These are phyloP conservation scores for Sebastes vulpes DNA, from an alignment of 2,797 vertebrate species.

Conservation along the genomic window DNA sequence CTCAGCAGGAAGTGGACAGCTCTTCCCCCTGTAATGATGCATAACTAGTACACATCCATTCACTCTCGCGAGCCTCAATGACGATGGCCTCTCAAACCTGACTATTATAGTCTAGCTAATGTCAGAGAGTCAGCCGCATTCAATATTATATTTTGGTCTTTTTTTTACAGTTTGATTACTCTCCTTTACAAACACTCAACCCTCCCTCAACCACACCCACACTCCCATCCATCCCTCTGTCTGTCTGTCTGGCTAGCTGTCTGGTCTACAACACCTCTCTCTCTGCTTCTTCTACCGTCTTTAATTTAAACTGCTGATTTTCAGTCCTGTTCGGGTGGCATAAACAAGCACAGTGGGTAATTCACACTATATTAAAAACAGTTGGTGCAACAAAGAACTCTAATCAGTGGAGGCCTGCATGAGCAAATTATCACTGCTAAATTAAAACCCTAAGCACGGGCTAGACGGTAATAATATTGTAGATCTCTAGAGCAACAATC, in stretches of 20 bases:
- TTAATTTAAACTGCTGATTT: conserved; percentile 93
- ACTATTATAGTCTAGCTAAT: conserved; percentile 79
- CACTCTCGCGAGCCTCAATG: conserved; percentile 67
- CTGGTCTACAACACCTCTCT: conserved; percentile 44
- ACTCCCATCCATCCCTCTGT: conserved; percentile 49
- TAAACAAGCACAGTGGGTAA: conserved; percentile 98
- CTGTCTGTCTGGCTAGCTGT: conserved; percentile 8
- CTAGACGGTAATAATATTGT: conserved; percentile 80
- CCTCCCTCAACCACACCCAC: conserved; percentile 38
- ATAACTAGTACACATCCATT: conserved; percentile 82
- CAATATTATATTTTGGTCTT: conserved; percentile 78
- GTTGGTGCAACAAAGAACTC: conserved; percentile 93
- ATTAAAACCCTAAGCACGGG: conserved; percentile 92
- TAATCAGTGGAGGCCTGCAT: conserved; percentile 93
- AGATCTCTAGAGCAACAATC: conserved; percentile 79
- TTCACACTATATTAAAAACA: conserved; percentile 98
- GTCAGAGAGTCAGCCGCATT: conserved; percentile 78
- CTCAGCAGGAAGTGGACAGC: conserved; percentile 85
- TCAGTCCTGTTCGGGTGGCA: conserved; percentile 90
- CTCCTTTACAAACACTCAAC: conserved; percentile 86
- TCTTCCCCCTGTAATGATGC: conserved; percentile 82
- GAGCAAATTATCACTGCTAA: conserved; percentile 98
- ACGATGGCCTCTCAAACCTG: conserved; percentile 68
- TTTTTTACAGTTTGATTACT: conserved; percentile 78
- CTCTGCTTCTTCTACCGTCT: conserved; percentile 76